Evolutionary conservation across 2,113 vertebrate genomes (phyloP).

Genomic region (Clupea harengus): DNA sequence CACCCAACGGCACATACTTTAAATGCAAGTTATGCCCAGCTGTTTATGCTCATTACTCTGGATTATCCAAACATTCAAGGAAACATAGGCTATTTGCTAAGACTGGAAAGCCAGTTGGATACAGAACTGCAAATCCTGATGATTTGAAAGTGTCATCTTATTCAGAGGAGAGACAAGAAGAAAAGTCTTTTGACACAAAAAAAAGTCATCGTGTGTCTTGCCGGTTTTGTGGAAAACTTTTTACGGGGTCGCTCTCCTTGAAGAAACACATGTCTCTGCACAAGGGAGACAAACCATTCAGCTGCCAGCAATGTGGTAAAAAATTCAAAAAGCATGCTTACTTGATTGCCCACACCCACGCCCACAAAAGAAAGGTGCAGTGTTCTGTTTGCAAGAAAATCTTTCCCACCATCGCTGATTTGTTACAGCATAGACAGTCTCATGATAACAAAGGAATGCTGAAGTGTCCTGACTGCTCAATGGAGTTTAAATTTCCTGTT

Average conservation of each 20-base stretch:
- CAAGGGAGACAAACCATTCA: conserved; percentile 65
- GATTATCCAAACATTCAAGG: conserved; percentile 67
- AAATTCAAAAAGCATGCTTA: conserved; percentile 57
- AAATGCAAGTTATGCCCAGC: conserved; percentile 67
- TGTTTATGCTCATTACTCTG: conserved; percentile 62
- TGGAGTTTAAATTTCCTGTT: conserved; percentile 63
- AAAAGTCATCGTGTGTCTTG: conserved; percentile 44
- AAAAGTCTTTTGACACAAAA: background rate
- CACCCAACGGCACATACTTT: conserved; percentile 24
- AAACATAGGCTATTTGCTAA: conserved; percentile 63
- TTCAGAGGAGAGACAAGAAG: background rate
- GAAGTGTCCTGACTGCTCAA: conserved; percentile 68
- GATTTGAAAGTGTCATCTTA: conserved; percentile 10
- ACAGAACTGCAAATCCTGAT: conserved; percentile 39
- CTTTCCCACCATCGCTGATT: conserved; percentile 62
- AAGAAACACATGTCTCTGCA: conserved; percentile 63
- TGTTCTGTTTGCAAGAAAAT: conserved; percentile 73
- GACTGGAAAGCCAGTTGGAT: conserved; percentile 53
- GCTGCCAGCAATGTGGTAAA: conserved; percentile 69
- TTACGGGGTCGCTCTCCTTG: conserved; percentile 39
- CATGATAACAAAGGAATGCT: conserved; percentile 65
- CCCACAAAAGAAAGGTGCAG: conserved; percentile 67
- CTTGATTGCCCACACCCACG: conserved; percentile 63
- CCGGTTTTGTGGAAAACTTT: conserved; percentile 64
- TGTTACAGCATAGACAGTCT: conserved; percentile 66